Conservation (phyloP, 2,888 invertebrate species). For the Ophion ventricosus region DNA sequence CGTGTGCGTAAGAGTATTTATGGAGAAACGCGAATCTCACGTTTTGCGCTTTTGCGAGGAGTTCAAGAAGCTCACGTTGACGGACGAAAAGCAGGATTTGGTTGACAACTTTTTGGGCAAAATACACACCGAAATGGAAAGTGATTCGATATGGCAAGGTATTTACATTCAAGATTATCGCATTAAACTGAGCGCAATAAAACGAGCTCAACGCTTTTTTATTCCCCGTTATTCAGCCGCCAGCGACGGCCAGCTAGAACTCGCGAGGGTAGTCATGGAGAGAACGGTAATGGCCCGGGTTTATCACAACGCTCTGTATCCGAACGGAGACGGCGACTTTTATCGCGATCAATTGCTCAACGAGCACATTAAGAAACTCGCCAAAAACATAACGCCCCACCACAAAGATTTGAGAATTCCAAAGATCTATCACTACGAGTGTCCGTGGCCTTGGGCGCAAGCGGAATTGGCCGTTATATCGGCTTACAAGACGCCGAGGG, state of each 20-base stretch:
- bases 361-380: constrained; percentile 94
- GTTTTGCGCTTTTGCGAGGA: constrained; percentile 91
- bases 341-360: constrained; percentile 94
- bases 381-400: constrained; percentile 89
- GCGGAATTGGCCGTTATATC: constrained; percentile 94
- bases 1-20: constrained; percentile 91
- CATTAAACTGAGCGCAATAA: background rate
- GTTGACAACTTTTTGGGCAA: constrained; percentile 92
- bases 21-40: constrained; percentile 90
- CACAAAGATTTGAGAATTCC: constrained; percentile 93
- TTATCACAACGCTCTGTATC: constrained; percentile 96
- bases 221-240: constrained; percentile 85
- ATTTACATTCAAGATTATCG: constrained; percentile 64
- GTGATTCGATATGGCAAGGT: constrained; percentile 90
- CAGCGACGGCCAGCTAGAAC: constrained; percentile 88
- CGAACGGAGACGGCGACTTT: constrained; percentile 98
- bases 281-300: constrained; percentile 95
- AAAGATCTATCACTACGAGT: constrained; percentile 93
- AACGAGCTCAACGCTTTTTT: background rate
- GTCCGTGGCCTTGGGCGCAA: constrained; percentile 98
- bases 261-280: constrained; percentile 93
- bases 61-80: constrained; percentile 90
- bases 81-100: constrained; percentile 96
- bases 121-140: constrained; percentile 88
- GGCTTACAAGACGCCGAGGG: constrained; percentile 95